Evolutionary conservation across 1,140 invertebrate species (phyloP).

Genomic region (Anoplolepis gracilipes): DNA sequence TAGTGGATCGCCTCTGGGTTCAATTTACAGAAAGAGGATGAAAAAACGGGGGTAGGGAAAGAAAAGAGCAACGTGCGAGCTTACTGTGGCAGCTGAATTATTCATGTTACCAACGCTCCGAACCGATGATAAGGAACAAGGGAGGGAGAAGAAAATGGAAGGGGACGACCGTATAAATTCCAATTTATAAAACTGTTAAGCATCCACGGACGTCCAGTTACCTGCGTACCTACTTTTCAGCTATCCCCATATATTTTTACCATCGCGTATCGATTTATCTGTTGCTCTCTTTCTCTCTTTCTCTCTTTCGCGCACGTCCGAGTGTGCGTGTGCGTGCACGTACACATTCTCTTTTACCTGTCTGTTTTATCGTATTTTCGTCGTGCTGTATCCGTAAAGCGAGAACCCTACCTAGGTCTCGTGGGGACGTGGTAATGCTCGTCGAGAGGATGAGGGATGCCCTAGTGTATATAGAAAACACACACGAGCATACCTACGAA

Average conservation of each 20-base stretch:
- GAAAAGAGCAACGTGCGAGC: constrained; percentile 40
- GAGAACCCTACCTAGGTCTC: constrained; percentile 70
- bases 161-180: constrained; percentile 73
- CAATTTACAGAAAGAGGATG: constrained; percentile 68
- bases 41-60: constrained; percentile 19
- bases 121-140: constrained; percentile 71
- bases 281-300: constrained; percentile 50
- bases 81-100: constrained; percentile 76
- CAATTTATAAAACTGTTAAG: constrained; percentile 81
- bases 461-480: constrained; percentile 54
- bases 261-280: constrained; percentile 69
- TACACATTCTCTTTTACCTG: constrained; percentile 74
- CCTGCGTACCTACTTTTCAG: constrained; percentile 61
- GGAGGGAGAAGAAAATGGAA: constrained; percentile 42
- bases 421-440: constrained; percentile 72
- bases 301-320: background rate
- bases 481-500: constrained; percentile 2
- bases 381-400: constrained; percentile 72
- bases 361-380: constrained; percentile 73
- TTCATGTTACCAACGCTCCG: constrained; percentile 77
- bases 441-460: constrained; percentile 72
- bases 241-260: constrained; percentile 62
- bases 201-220: constrained; percentile 64
- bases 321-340: constrained; percentile 54
- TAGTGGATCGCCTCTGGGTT: constrained; percentile 49